Evolutionary conservation across 2,113 vertebrate species (phyloP).

Genomic region (Madoqua kirkii): DNA sequence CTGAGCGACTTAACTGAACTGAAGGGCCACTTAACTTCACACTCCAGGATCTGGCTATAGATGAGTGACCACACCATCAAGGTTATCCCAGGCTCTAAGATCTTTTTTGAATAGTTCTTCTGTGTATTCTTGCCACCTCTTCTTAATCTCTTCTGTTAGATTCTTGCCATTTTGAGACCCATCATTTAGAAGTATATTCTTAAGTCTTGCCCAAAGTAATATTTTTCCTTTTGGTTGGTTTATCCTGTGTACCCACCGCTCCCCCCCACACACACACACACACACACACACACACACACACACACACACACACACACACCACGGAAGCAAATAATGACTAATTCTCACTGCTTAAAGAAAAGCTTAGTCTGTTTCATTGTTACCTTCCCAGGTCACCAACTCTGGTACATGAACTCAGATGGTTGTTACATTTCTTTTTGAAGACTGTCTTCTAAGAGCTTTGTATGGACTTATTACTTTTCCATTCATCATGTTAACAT

Average conservation of each 20-base stretch:
- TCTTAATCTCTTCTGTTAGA: neutral
- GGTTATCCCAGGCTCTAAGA: neutral
- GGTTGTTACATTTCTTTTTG: neutral
- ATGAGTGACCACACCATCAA: neutral
- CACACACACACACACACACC: no score
- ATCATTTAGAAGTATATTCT: neutral
- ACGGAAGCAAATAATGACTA: neutral
- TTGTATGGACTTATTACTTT: neutral
- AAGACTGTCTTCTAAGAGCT: neutral
- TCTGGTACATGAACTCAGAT: neutral
- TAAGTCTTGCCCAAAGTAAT: neutral
- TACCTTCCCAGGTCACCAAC: neutral
- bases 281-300: no score
- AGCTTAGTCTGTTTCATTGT: neutral
- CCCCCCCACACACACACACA: no score
- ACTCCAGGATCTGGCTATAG: neutral
- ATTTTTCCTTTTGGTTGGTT: neutral
- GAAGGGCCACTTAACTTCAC: neutral
- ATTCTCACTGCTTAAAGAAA: neutral
- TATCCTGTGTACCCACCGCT: neutral
- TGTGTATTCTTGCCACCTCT: neutral
- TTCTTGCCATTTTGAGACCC: neutral
- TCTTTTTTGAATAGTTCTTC: neutral
- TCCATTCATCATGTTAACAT: neutral
- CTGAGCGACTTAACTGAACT: no score